These are phyloP conservation scores for Nipponia nippon DNA, from an alignment of 2,113 vertebrate species.

Conservation along the genomic window DNA sequence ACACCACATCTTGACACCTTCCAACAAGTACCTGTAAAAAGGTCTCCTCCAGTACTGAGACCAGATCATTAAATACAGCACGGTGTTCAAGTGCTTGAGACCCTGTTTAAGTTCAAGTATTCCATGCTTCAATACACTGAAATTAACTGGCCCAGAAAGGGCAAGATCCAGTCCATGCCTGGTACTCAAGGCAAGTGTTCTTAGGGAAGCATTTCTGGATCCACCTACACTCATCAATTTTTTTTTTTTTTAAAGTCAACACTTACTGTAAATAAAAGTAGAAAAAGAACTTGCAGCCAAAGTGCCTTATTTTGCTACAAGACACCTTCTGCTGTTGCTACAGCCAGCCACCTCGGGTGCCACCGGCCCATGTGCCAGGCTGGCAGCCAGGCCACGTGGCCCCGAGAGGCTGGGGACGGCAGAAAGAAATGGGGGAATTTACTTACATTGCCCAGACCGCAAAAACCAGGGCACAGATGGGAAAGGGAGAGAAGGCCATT, in stretches of 20 bases:
- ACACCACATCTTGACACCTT: neutral
- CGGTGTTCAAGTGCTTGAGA: neutral
- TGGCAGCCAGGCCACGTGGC: fast-evolving
- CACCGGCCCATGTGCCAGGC: neutral
- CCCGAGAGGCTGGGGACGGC: neutral
- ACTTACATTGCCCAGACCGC: neutral
- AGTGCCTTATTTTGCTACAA: neutral
- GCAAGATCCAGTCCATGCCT: neutral
- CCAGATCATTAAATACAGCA: neutral
- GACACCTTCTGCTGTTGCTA: neutral
- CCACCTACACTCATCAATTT: neutral
- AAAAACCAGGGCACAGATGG: neutral
- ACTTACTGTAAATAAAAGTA: neutral
- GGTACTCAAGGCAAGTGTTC: neutral
- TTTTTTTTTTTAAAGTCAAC: neutral
- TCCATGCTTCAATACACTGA: neutral
- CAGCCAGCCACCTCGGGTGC: neutral
- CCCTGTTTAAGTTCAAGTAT: neutral
- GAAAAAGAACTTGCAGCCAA: neutral
- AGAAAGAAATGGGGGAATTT: neutral
- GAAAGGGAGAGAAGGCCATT: neutral
- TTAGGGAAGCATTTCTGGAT: neutral
- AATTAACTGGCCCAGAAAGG: neutral
- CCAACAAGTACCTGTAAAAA: fast-evolving
- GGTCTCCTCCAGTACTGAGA: neutral